Percentiles rank a stretch among this genome's conserved stretches.
Conservation (phyloP, 2,888 invertebrate genomes). For the Agriotes lineatus region DNA sequence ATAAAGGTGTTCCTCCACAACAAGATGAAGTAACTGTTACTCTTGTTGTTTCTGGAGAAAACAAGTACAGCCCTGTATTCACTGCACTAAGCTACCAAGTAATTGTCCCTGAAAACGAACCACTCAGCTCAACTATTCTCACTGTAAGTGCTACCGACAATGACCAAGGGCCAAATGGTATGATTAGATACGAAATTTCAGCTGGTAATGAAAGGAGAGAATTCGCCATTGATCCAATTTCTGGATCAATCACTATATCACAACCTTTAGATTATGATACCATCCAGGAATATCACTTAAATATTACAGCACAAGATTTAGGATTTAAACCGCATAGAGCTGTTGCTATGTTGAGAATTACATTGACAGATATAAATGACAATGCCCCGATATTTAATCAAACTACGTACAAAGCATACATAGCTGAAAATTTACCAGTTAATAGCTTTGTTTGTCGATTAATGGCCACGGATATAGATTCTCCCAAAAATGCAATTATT, state of each 20-base stretch:
- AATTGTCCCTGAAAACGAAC: conserved; percentile 92
- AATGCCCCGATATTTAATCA: conserved; percentile 91
- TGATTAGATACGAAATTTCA: conserved; percentile 86
- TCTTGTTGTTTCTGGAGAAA: conserved; percentile 88
- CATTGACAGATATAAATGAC: conserved; percentile 93
- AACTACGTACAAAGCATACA: conserved; percentile 79
- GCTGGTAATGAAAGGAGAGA: conserved; percentile 85
- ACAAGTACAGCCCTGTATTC: conserved; percentile 84
- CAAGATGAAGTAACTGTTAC: conserved; percentile 80
- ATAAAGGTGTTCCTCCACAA: conserved; percentile 90
- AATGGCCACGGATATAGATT: conserved; percentile 86
- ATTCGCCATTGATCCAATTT: conserved; percentile 82
- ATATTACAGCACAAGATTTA: conserved; percentile 88
- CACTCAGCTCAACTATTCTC: conserved; percentile 85
- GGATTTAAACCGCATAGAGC: conserved; percentile 84
- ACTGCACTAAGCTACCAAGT: conserved; percentile 89
- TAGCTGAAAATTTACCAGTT: conserved; percentile 85
- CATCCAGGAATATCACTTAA: conserved; percentile 85
- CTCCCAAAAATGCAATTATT: conserved; percentile 87
- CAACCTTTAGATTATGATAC: conserved; percentile 89
- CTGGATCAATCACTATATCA: conserved; percentile 85
- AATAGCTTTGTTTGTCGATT: conserved; percentile 82
- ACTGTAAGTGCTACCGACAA: conserved; percentile 87
- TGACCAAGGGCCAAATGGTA: conserved; percentile 91
- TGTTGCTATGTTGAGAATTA: conserved; percentile 85